Base-by-base conservation (phyloP, 2,113 vertebrate species). In the Bufo gargarizans region DNA sequence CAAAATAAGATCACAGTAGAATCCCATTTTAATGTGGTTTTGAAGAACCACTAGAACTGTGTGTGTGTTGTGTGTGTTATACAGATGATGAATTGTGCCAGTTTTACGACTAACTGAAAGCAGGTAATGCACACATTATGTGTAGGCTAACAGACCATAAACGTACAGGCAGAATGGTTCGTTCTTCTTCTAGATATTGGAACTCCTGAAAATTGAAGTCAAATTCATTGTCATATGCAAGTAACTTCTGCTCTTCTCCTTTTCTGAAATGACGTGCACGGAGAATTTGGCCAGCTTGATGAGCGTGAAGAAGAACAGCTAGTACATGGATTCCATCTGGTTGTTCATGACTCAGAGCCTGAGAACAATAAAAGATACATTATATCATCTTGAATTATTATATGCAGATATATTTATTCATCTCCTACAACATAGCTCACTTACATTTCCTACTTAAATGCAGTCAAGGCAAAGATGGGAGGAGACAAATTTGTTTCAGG, bases 181-280 rank as follows among this genome's bases (percentile, higher is more conserved):
- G 94, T 92, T 97, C 96, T 90, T 96, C 95, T 86, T 93, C 92
- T 79, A 97, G 91, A 77, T 96, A 96, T 89, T 97, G 96, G 90
- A 97, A 97, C 90, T 97, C 97, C 91, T 97, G 97, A 91, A 97
- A 97, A 93, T 97, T 97, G 93, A 97, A 97, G 92, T 97, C 97
- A 89, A 96, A 97, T 69, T 94, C 94, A 0, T 96, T 94, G 0
- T 97, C 96, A 5, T 96, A 96, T 82, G 96, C 95, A 13, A 97
- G 94, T 0, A 94, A 91, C 87, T 93, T 92, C 91, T 96, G 94
- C 90, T 97, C 97, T 67, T 95, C 83, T 22, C 95, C 93, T 0
- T 95, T 92, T 65, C 89, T 95, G 90, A 97, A 97, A 89, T 97
- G 97, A 22, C 97, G 94, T 91, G 96, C 93, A 89, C 93, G 91